Conservation (phyloP, 2,888 invertebrate species). For the Oxyteleia sp. region DNA sequence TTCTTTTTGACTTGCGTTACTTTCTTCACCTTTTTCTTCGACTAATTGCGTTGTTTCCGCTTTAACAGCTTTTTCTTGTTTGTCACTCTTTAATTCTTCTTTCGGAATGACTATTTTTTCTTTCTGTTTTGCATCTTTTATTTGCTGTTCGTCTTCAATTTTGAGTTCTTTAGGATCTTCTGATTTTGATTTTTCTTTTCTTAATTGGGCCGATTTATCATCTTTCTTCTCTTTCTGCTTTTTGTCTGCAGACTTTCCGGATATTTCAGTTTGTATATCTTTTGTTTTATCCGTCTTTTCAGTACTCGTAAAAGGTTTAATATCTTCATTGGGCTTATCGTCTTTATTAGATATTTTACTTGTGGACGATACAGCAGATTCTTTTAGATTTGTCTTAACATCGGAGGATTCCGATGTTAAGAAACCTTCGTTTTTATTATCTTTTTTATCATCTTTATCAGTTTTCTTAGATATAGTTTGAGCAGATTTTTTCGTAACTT, state of each 20-base stretch:
- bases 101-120: constrained; percentile 42
- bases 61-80: not conserved
- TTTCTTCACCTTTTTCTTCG: constrained; percentile 70
- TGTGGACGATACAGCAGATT: too few relatives aligned
- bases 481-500: constrained; percentile 23
- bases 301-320: not conserved
- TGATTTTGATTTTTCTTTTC: constrained; percentile 42
- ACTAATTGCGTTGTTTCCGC: not conserved
- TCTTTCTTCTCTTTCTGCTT: constrained; percentile 49
- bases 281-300: too few relatives aligned
- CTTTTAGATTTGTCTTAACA: not conserved
- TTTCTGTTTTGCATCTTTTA: constrained; percentile 36
- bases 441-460: constrained; percentile 3
- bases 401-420: too few relatives aligned
- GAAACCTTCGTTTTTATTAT: not conserved
- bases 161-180: constrained; percentile 29
- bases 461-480: constrained; percentile 6
- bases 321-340: constrained; percentile 33
- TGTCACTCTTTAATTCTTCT: constrained; percentile 69
- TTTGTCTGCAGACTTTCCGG: constrained; percentile 44
- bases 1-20: constrained; percentile 54
- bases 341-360: too few relatives aligned
- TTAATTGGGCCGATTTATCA: not conserved
- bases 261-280: not conserved
- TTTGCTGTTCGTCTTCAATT: constrained; percentile 18